These are phyloP conservation scores for Rhinophrynus dorsalis DNA, from an alignment of 2,797 vertebrate species.

Conservation along the genomic window DNA sequence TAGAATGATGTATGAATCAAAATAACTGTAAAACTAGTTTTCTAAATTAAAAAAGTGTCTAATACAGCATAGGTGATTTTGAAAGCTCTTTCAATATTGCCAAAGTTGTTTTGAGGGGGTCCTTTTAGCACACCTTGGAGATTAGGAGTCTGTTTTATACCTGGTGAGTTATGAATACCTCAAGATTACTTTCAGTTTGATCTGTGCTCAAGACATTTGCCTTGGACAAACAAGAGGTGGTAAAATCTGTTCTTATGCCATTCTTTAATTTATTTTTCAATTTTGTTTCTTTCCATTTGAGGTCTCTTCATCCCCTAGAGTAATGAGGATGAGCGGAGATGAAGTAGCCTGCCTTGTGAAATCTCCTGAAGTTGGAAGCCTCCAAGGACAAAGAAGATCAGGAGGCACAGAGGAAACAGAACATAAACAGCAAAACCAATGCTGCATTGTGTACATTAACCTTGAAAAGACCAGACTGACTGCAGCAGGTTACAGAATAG, in stretches of 20 bases:
- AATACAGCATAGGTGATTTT: too few species aligned
- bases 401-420: background rate
- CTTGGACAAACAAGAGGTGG: background rate
- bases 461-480: background rate
- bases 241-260: constrained; percentile 2
- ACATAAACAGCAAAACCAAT: background rate
- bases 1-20: too few species aligned
- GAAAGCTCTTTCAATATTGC: too few species aligned
- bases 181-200: too few species aligned
- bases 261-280: constrained; percentile 31
- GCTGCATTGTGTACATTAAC: background rate
- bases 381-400: background rate
- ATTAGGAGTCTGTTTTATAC: too few species aligned
- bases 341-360: constrained; percentile 6
- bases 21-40: too few species aligned
- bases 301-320: constrained; percentile 36
- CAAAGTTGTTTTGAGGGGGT: too few species aligned
- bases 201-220: background rate
- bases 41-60: too few species aligned
- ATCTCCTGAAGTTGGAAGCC: constrained; percentile 7
- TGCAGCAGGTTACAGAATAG: background rate
- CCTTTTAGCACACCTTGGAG: too few species aligned
- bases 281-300: constrained; percentile 39
- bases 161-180: too few species aligned
- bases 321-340: constrained; percentile 22